phyloP scores from a whole-genome alignment of 2,797 vertebrate genomes.

The Myoxocephalus aenaeus region DNA sequence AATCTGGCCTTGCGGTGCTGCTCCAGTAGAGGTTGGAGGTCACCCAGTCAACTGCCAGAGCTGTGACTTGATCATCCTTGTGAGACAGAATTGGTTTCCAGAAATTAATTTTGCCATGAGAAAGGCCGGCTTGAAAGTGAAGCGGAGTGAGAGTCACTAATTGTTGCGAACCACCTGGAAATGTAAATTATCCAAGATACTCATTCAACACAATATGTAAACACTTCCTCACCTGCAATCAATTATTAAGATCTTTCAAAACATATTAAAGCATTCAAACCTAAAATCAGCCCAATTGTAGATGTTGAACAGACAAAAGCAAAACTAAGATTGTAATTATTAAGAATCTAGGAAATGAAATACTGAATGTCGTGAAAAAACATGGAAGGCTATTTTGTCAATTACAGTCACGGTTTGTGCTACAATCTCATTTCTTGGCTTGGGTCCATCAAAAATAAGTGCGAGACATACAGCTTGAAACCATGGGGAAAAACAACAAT shows the following conservation, averaged over 20 bases:
- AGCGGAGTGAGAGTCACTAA: background rate
- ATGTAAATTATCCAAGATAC: background rate
- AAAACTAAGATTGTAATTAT: background rate
- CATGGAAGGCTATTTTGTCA: too few species aligned
- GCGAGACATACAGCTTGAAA: background rate
- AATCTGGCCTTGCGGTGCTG: constrained; percentile 70
- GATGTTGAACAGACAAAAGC: background rate
- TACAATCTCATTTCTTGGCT: background rate
- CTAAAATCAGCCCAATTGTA: background rate
- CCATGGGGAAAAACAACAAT: background rate
- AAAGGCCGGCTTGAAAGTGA: background rate
- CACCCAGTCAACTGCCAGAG: constrained; percentile 92
- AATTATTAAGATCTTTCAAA: background rate
- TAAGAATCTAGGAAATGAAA: background rate
- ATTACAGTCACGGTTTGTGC: too few species aligned
- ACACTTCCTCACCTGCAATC: background rate
- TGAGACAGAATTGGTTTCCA: background rate
- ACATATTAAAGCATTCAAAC: background rate
- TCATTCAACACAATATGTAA: background rate
- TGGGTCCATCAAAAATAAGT: background rate
- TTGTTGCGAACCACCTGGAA: background rate
- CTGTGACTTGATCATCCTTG: constrained; percentile 73
- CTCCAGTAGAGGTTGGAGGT: constrained; percentile 93
- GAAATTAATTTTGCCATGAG: background rate
- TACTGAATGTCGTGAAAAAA: too few species aligned